phyloP scores from a whole-genome alignment of 1,140 invertebrate genomes.

The Drosophila oshimai region DNA sequence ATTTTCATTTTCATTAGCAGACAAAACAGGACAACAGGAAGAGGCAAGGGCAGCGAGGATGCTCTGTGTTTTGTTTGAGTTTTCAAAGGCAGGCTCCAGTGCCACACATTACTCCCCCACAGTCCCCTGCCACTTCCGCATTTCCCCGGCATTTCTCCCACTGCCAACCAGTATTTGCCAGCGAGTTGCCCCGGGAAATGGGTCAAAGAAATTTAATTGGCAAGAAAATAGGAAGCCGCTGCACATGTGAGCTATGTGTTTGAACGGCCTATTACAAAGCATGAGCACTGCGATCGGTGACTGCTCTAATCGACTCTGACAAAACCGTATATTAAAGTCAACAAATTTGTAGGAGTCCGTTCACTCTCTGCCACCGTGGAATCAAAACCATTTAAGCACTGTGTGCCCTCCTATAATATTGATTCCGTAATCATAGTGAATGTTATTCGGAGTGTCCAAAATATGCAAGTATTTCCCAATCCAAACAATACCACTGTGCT shows the following conservation, averaged over 20 bases:
- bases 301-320: no score
- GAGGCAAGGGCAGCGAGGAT: not conserved
- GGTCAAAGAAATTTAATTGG: slow-evolving; percentile 48
- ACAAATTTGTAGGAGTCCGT: no score
- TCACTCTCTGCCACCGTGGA: no score
- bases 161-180: not conserved
- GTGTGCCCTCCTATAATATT: no score
- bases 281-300: not conserved
- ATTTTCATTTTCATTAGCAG: slow-evolving; percentile 70
- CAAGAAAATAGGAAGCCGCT: not conserved
- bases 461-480: no score
- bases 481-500: no score
- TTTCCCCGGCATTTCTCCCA: slow-evolving; percentile 14
- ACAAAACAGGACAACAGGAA: slow-evolving; percentile 12
- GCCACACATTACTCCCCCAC: slow-evolving; percentile 8
- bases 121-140: not conserved
- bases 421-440: no score
- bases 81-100: slow-evolving; percentile 17
- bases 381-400: no score
- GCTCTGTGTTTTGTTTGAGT: slow-evolving; percentile 65
- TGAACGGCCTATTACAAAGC: no score
- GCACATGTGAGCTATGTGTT: not conserved
- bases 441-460: no score
- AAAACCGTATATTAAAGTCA: no score
- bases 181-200: slow-evolving; percentile 36